Conservation (phyloP, 2,888 invertebrate genomes). For the Trissolcus japonicus region DNA sequence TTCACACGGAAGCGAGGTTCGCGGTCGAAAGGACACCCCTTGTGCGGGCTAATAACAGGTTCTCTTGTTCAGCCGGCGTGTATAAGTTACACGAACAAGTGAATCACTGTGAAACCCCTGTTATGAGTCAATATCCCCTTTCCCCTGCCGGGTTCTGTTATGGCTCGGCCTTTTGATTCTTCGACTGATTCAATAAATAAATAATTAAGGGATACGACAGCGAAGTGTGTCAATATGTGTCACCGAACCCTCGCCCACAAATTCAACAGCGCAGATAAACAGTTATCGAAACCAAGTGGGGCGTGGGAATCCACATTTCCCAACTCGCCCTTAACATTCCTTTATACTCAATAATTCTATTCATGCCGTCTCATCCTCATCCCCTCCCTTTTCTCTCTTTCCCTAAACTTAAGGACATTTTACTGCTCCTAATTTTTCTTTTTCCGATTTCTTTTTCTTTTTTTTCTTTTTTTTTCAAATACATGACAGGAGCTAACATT, state of each 20-base stretch:
- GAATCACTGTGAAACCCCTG: slow-evolving; percentile 36
- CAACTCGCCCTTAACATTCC: slow-evolving; percentile 21
- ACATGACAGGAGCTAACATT: too few species aligned
- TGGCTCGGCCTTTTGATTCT: not conserved
- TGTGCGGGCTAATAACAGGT: slow-evolving; percentile 41
- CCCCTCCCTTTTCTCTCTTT: slow-evolving; percentile 16
- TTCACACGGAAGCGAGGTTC: slow-evolving; percentile 61
- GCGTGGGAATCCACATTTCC: slow-evolving; percentile 26
- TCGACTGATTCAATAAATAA: slow-evolving; percentile 11
- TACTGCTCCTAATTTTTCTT: too few species aligned
- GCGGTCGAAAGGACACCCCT: slow-evolving; percentile 61
- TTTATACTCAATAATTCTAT: slow-evolving; percentile 3
- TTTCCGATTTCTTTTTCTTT: too few species aligned
- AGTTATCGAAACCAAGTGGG: slow-evolving; percentile 17
- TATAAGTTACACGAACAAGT: slow-evolving; percentile 32
- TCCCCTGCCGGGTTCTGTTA: not conserved
- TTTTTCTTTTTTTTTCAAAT: too few species aligned
- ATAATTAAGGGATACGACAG: not conserved
- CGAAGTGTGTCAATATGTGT: slow-evolving; percentile 7
- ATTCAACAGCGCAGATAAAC: slow-evolving; percentile 5
- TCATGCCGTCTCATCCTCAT: slow-evolving; percentile 16
- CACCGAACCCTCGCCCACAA: too few species aligned
- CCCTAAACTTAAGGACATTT: not conserved
- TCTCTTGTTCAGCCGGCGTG: slow-evolving; percentile 25
- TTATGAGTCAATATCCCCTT: slow-evolving; percentile 9